Evolutionary conservation across 1,140 invertebrate species (phyloP).

Genomic region (Nasonia longicornis): DNA sequence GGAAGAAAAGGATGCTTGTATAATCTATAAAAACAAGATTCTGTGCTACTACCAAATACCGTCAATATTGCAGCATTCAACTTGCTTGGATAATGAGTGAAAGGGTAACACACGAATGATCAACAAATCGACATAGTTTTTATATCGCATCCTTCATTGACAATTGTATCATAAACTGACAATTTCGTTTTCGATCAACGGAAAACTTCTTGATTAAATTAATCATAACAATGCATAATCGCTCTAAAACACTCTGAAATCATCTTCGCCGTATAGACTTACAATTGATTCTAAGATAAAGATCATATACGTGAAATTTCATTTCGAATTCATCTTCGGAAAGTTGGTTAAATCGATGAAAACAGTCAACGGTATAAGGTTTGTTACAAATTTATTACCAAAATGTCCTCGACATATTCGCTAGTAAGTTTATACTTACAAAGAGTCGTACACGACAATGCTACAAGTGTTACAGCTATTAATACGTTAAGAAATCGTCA

Average conservation of each 20-base stretch:
- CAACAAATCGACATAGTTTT: background rate
- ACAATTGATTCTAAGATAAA: background rate
- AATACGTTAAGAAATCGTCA: constrained; percentile 34
- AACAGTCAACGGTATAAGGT: background rate
- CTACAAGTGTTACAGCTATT: constrained; percentile 35
- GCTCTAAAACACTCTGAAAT: background rate
- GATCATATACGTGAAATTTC: background rate
- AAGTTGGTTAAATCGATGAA: background rate
- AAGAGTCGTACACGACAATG: constrained; percentile 29
- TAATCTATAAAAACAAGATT: background rate
- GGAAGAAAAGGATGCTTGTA: background rate
- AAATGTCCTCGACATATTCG: constrained; percentile 1
- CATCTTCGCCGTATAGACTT: background rate
- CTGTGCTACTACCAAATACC: background rate
- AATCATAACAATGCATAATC: background rate
- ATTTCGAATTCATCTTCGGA: background rate
- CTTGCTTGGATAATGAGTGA: background rate
- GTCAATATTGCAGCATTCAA: background rate
- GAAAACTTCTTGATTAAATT: constrained; percentile 6
- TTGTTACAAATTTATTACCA: constrained; percentile 18
- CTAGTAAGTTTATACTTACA: constrained; percentile 28
- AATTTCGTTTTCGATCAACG: background rate
- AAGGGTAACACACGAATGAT: background rate
- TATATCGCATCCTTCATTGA: constrained; percentile 11
- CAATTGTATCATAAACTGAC: constrained; percentile 32